Evolutionary conservation across 2,797 vertebrate species (phyloP).

Genomic region (Cyprinodon diabolis): DNA sequence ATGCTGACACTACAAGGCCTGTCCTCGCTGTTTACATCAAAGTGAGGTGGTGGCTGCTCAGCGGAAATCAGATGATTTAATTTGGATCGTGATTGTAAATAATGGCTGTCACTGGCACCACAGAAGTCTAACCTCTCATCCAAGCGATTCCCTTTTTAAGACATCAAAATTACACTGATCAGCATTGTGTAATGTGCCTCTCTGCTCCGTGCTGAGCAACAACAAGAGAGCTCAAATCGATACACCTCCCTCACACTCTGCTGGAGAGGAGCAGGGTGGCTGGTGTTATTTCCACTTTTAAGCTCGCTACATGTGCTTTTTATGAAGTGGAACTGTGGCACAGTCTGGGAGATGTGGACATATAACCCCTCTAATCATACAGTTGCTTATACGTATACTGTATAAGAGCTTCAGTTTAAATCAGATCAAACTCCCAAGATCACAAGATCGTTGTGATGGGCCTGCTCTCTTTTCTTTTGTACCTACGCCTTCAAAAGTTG

Average conservation of each 20-base stretch:
- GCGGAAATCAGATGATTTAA: conserved; percentile 32
- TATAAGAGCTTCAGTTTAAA: conserved; percentile 10
- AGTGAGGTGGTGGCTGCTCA: conserved; percentile 24
- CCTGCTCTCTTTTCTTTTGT: conserved; percentile 15
- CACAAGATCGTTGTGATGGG: conserved; percentile 15
- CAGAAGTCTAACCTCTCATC: conserved; percentile 41
- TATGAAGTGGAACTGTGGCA: conserved; percentile 63
- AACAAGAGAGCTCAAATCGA: conserved; percentile 71
- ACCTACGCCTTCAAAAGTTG: conserved; percentile 16
- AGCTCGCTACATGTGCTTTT: conserved; percentile 62
- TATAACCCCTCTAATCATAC: conserved; percentile 24
- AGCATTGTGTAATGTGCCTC: conserved; percentile 77
- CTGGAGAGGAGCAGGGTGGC: conserved; percentile 44
- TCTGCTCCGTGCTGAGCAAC: conserved; percentile 60
- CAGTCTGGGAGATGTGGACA: conserved; percentile 24
- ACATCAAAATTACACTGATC: conserved; percentile 73
- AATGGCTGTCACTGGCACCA: conserved; percentile 41
- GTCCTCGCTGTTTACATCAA: conserved; percentile 37
- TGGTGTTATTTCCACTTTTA: conserved; percentile 65
- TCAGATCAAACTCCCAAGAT: conserved; percentile 20
- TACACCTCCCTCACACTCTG: conserved; percentile 74
- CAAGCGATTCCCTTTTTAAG: conserved; percentile 39
- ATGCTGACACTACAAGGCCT: conserved; percentile 33
- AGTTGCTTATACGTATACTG: conserved; percentile 12
- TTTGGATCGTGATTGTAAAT: conserved; percentile 45